phyloP scores from a whole-genome alignment of 2,113 vertebrate genomes.

The Genyomyrus donnyi region DNA sequence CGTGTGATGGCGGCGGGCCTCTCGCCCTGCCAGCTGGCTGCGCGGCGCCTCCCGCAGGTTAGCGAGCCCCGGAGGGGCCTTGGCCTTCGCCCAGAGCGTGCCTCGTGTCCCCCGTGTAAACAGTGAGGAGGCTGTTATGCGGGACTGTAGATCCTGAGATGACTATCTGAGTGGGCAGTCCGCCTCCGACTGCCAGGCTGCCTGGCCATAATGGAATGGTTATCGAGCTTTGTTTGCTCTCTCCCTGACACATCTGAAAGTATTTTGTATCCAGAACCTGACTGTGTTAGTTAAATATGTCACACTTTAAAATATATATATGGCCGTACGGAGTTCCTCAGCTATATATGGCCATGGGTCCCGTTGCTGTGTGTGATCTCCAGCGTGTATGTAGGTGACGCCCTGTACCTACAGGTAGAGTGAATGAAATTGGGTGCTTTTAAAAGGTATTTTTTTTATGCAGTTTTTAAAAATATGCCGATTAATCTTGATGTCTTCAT shows the following conservation, averaged over 20 bases:
- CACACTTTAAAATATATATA: neutral
- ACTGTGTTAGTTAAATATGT: slow-evolving; percentile 15
- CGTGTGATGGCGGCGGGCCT: neutral
- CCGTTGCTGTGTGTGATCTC: neutral
- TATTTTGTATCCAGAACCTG: slow-evolving; percentile 11
- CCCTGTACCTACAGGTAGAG: neutral
- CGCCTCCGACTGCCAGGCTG: neutral
- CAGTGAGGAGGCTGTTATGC: neutral
- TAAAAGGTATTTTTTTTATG: neutral
- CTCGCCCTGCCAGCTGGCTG: neutral
- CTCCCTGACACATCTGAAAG: slow-evolving; percentile 4
- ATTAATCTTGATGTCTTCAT: neutral
- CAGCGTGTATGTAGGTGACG: neutral
- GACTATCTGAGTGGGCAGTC: neutral
- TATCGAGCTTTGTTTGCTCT: neutral
- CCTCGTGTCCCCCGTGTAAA: neutral
- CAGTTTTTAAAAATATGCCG: neutral
- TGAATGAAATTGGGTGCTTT: neutral
- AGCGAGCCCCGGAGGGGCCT: neutral
- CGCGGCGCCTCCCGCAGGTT: neutral
- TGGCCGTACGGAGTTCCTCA: neutral
- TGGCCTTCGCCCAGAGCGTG: neutral
- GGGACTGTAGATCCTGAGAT: neutral
- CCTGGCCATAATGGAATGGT: slow-evolving; percentile 4
- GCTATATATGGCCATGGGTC: neutral